Percentiles rank a stretch among this genome's conserved stretches.
Evolutionary conservation across 2,888 invertebrate genomes (phyloP).

Genomic region (Synanthedon andrenaeformis): DNA sequence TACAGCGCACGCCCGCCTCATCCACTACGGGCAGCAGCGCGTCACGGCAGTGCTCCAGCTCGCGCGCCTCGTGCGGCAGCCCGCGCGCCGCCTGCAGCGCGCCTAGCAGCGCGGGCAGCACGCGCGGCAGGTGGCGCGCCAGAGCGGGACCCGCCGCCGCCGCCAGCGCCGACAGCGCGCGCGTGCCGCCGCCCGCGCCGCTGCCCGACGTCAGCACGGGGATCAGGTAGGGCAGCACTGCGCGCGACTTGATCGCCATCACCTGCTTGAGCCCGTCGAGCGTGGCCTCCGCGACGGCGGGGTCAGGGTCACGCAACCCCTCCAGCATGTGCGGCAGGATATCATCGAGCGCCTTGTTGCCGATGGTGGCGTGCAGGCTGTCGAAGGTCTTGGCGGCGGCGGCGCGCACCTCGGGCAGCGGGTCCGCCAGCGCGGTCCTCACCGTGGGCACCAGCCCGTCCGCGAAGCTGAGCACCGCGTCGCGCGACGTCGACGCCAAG

Average conservation of each 20-base stretch:
- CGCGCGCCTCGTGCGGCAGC: slow-evolving; percentile 74
- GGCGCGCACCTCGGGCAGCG: slow-evolving; percentile 89
- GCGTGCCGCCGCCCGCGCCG: slow-evolving; percentile 71
- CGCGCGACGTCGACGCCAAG: slow-evolving; percentile 94
- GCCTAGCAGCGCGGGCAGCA: slow-evolving; percentile 89
- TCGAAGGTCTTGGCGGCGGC: slow-evolving; percentile 98
- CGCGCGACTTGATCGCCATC: slow-evolving; percentile 97
- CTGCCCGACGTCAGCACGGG: slow-evolving; percentile 83
- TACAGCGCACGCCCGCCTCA: slow-evolving; percentile 85
- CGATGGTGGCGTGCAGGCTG: slow-evolving; percentile 93
- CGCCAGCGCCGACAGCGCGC: slow-evolving; percentile 92
- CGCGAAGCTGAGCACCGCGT: slow-evolving; percentile 85
- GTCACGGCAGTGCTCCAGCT: slow-evolving; percentile 91
- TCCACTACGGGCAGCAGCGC: slow-evolving; percentile 93
- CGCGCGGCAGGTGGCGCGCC: slow-evolving; percentile 89
- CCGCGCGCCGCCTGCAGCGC: slow-evolving; percentile 80
- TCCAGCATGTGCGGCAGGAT: slow-evolving; percentile 93
- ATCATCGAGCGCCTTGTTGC: slow-evolving; percentile 94
- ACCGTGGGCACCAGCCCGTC: slow-evolving; percentile 69
- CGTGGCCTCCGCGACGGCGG: slow-evolving; percentile 85
- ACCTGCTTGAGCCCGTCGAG: slow-evolving; percentile 93
- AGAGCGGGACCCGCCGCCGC: slow-evolving; percentile 95
- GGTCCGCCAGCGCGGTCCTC: slow-evolving; percentile 94
- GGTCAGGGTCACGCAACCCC: slow-evolving; percentile 79
- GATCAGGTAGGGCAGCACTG: slow-evolving; percentile 95